Evolutionary conservation across 2,113 vertebrate genomes (phyloP), one percentile per base, ranked within the genome.

Genomic region (Ictidomys tridecemlineatus): DNA sequence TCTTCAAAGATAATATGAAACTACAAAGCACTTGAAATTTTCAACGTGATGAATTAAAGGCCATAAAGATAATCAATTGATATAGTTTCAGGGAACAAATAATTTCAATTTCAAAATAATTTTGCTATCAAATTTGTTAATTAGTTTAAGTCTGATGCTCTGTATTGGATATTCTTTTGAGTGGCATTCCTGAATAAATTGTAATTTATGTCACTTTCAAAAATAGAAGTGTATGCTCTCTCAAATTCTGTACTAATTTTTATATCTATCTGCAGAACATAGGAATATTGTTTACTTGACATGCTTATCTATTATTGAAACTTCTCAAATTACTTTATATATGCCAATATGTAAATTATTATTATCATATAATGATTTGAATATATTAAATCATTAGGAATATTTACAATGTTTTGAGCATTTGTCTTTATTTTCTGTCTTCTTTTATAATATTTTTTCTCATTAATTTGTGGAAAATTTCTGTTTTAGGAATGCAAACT

Each of bases 1-100:
- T 77, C 37, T 12, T 92, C 13, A 78, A 93, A 88, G 22, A 91
- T 70, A 72, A 94, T 90, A 8, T 85, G 8, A 83, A 89, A 89
- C 32, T 74, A 32, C 2, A 73, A 17, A 96, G 77, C 16, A 67
- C 6, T 90, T 67, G 34, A 17, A 86, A 93, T 85, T 18, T 86
- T 83, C 65, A 72, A 96, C 84, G 37, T 61, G 92, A 85, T 51
- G 30, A 83, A 79, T 30, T 53, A n/a, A 92, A 77, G 45, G 24
- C 56, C 53, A 76, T n/a, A 72, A 86, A 73, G 14, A 37, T 72
- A 88, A 70, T 79, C 32, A 77, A 94, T 37, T 84, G 30, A 69
- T 58, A 0, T 5, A 70, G 26, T 42, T 28, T 84, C 20, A 85
- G 70, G 20, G 4, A 28, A 56, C 83, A 90, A 63, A 79, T 58